Evolutionary conservation across 2,113 vertebrate species (phyloP), one percentile per base, ranked within the genome.

Genomic region (Gnathonemus echidnorhynchus): DNA sequence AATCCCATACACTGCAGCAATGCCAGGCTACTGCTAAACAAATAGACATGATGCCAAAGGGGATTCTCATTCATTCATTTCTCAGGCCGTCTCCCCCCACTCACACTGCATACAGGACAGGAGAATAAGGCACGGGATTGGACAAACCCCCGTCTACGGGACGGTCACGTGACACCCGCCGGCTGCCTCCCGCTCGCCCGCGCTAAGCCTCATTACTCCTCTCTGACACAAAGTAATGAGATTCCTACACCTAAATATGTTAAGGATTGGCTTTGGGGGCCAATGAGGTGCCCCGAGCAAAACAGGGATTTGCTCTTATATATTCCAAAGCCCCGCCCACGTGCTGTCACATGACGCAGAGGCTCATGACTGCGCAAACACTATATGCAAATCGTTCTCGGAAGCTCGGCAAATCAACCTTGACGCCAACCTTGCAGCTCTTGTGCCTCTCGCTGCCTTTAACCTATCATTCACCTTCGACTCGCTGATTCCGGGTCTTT

Each of bases 251-350:
- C 92, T 93, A 90, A 92, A 91, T 35, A 89, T 84, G 77, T 91
- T 92, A 90, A 90, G 90, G 90, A 24, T 48, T 89, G 92, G 91
- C 87, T 90, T 50, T 83, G 86, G 49, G 70, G 50, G 58, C 42
- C 35, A 74, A 19, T 88, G 77, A 89, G 27, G 50, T 88, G 91
- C 92, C 91, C 92, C 50, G 86, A 93, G 94, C 91, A 10, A 91
- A 94, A 93, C 92, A 92, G 92, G 88, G 92, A 94, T 94, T 91
- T 80, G 86, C 91, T 93, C 91, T 93, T 89, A 90, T 92, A 45
- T 85, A 91, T 83, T 88, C 89, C 66, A 35, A 85, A 46, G 88
- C 77, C 89, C 42, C 24, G 50, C 45, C 88, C 88, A 89, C 39
- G 89, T 85, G 5, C 31, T 52, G 24, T 94, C 92, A 93, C 92